Conservation (phyloP, 2,888 invertebrate genomes). For the Tipula lateralis region DNA sequence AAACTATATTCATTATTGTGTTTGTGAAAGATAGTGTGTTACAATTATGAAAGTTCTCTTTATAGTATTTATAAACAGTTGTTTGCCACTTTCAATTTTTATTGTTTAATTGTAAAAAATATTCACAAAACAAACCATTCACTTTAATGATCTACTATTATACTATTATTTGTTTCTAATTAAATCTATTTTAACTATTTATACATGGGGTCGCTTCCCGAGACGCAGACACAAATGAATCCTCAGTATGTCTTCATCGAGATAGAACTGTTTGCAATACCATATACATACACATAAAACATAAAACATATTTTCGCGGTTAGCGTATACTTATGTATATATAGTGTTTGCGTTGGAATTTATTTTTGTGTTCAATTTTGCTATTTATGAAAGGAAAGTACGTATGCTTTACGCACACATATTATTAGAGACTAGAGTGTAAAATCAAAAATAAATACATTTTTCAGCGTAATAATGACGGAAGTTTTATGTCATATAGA, state of each 20-base stretch:
- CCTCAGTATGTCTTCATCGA: too few species aligned
- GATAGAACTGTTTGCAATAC: too few species aligned
- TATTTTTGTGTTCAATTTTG: neutral
- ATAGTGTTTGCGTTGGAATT: neutral
- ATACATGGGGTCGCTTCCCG: too few species aligned
- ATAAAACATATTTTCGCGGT: neutral
- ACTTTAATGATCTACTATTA: too few species aligned
- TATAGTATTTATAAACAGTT: neutral
- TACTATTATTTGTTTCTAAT: too few species aligned
- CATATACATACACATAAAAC: neutral
- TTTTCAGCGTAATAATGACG: neutral
- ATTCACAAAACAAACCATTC: too few species aligned
- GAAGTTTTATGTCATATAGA: neutral
- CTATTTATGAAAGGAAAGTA: neutral
- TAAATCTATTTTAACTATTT: too few species aligned
- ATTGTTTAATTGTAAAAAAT: too few species aligned
- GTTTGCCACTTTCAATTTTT: neutral
- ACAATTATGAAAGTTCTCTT: conserved; percentile 9
- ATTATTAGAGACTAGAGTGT: too few species aligned
- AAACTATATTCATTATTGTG: neutral
- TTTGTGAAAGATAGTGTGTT: neutral
- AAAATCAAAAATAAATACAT: neutral
- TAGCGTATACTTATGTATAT: neutral
- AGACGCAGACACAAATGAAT: too few species aligned
- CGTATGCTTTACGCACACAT: too few species aligned